phyloP scores from a whole-genome alignment of 2,888 invertebrate genomes.

The Philhelius pedissequus region DNA sequence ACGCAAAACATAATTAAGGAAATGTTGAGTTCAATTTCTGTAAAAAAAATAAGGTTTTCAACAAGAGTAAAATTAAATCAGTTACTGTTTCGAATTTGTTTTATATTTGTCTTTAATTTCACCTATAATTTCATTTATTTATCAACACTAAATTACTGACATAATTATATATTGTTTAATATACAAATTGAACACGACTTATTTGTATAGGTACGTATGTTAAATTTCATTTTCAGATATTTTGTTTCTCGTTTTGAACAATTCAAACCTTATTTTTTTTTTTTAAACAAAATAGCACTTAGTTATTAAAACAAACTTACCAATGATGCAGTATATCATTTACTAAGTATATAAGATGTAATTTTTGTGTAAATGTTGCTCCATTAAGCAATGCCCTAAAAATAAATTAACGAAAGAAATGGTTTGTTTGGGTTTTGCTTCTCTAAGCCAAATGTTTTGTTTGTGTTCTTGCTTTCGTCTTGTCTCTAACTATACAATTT shows the following conservation, averaged over 20 bases:
- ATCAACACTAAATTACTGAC: no score
- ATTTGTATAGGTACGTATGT: no score
- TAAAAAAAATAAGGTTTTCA: background rate
- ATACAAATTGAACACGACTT: no score
- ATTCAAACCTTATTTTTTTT: background rate
- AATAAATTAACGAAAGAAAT: slow-evolving; percentile 79
- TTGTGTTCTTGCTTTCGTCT: slow-evolving; percentile 44
- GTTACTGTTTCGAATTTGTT: no score
- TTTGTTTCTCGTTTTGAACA: no score
- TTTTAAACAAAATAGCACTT: background rate
- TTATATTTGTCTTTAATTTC: no score
- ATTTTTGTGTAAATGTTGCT: slow-evolving; percentile 92
- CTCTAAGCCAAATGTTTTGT: slow-evolving; percentile 68
- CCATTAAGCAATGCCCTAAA: slow-evolving; percentile 82
- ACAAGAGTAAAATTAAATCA: no score
- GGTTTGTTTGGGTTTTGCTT: slow-evolving; percentile 70
- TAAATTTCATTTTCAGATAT: no score
- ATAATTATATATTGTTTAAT: no score
- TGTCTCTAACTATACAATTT: slow-evolving; percentile 16
- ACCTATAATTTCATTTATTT: no score
- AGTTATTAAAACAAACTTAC: slow-evolving; percentile 81
- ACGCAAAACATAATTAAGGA: background rate
- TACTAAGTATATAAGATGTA: slow-evolving; percentile 98
- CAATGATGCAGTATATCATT: slow-evolving; percentile 99
- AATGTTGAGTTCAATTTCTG: background rate